Evolutionary conservation across 2,888 invertebrate species (phyloP).

Genomic region (Bugulina stolonifera): DNA sequence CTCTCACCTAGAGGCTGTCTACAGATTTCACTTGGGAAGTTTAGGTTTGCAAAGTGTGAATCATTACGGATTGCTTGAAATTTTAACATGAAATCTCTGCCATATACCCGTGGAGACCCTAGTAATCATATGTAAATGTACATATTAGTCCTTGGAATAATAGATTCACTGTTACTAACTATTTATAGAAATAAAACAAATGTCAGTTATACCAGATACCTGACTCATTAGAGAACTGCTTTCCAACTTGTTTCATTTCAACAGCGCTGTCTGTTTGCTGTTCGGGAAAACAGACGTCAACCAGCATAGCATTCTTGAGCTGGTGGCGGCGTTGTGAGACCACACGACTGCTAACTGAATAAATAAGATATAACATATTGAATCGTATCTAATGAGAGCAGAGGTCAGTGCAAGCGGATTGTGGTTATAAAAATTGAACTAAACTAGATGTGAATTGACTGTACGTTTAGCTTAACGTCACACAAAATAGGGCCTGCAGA

Average conservation of each 20-base stretch:
- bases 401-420: too few species aligned
- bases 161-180: too few species aligned
- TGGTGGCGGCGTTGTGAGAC: not conserved
- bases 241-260: not conserved
- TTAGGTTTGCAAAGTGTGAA: not conserved
- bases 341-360: not conserved
- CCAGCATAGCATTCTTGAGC: slow-evolving; percentile 7
- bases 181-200: too few species aligned
- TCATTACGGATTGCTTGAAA: not conserved
- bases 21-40: not conserved
- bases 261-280: not conserved
- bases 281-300: not conserved
- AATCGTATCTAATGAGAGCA: too few species aligned
- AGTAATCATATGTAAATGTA: not conserved
- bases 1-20: not conserved
- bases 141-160: too few species aligned
- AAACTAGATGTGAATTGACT: not conserved
- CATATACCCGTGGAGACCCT: not conserved
- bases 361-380: too few species aligned
- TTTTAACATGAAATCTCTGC: not conserved
- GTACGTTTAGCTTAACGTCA: not conserved
- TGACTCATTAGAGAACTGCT: not conserved
- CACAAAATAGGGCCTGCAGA: too few species aligned
- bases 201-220: too few species aligned
- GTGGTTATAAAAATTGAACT: not conserved